Conservation (phyloP, 2,888 invertebrate genomes). For the Tethea ocularis region DNA sequence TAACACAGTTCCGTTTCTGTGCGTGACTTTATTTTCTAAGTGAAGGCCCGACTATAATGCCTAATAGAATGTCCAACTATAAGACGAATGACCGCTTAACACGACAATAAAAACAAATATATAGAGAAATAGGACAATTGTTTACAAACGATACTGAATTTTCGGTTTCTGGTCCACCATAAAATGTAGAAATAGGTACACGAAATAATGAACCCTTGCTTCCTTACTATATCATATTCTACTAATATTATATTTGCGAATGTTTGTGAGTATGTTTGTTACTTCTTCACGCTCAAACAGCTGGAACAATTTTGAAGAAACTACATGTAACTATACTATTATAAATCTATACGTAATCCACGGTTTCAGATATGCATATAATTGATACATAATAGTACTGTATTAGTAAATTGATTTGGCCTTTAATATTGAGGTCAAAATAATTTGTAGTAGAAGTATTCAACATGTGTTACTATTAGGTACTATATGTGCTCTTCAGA, state of each 20-base stretch:
- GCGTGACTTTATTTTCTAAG: conserved; percentile 20
- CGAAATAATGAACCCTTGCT: no score
- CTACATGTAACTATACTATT: no score
- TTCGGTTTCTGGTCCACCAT: neutral
- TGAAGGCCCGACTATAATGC: conserved; percentile 10
- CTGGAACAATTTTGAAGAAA: no score
- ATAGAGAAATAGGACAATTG: conserved; percentile 3
- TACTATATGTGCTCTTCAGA: neutral
- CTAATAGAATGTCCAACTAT: conserved; percentile 10
- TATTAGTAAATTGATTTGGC: neutral
- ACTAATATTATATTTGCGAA: no score
- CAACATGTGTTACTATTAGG: neutral
- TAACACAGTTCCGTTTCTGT: conserved; percentile 15
- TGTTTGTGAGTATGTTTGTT: no score
- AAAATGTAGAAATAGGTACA: no score
- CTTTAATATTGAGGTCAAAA: neutral
- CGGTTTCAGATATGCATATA: neutral
- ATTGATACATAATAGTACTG: neutral
- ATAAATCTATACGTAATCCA: neutral
- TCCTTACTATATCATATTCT: no score
- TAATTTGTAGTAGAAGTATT: neutral
- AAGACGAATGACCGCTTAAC: conserved; percentile 10
- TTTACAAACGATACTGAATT: neutral
- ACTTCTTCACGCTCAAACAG: no score
- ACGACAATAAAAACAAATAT: conserved; percentile 8